A percentile compares a stretch with the other conserved stretches of the same genome.
phyloP scores from a whole-genome alignment of 2,888 invertebrate genomes.

The Oxycera nigricornis region DNA sequence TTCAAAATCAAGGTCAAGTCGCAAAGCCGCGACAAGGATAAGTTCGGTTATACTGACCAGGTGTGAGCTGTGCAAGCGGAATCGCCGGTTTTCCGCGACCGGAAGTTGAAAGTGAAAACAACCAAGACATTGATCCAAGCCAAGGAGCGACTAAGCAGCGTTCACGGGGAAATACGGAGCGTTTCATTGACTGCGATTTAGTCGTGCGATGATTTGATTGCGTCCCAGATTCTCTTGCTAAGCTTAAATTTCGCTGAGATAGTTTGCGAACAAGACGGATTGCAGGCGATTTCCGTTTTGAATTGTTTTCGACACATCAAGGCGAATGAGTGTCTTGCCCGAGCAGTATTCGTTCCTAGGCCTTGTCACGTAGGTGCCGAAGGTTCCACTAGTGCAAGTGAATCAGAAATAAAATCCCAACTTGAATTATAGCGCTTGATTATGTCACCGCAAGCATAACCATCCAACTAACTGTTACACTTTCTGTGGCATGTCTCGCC shows the following conservation, averaged over 20 bases:
- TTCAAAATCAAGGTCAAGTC: background rate
- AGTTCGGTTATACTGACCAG: too few species aligned
- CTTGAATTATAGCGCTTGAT: background rate
- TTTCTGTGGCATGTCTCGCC: too few species aligned
- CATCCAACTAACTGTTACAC: background rate
- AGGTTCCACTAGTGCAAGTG: background rate
- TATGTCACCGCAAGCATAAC: background rate
- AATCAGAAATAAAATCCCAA: conserved; percentile 1
- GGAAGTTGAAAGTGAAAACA: too few species aligned
- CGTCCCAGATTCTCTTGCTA: too few species aligned
- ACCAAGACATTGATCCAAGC: too few species aligned
- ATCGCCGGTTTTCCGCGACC: too few species aligned
- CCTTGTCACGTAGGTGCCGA: conserved; percentile 33
- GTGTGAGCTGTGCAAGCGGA: too few species aligned
- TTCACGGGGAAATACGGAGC: too few species aligned
- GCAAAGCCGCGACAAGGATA: background rate
- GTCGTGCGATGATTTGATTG: too few species aligned
- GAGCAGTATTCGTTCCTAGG: conserved; percentile 18
- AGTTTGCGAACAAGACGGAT: background rate
- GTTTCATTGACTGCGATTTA: too few species aligned
- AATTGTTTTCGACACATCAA: conserved; percentile 16
- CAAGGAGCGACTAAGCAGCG: too few species aligned
- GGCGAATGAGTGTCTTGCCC: background rate
- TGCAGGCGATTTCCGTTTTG: conserved; percentile 18
- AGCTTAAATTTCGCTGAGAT: background rate